Evolutionary conservation across 2,113 vertebrate species (phyloP).

Genomic region (Eretmochelys imbricata): DNA sequence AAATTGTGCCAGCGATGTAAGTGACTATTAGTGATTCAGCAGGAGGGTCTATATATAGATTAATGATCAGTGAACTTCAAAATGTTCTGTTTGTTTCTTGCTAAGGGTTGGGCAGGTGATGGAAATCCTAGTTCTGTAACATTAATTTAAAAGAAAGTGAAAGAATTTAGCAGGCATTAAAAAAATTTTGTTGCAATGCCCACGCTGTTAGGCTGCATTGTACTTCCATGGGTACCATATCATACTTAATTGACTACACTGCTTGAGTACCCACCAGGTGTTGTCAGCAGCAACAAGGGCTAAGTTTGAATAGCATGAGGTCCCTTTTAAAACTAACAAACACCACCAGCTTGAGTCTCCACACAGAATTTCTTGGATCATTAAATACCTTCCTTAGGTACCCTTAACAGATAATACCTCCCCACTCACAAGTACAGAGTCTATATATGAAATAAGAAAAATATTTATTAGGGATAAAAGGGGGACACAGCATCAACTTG

Average conservation of each 20-base stretch:
- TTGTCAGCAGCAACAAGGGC: neutral
- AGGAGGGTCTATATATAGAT: neutral
- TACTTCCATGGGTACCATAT: neutral
- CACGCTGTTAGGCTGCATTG: neutral
- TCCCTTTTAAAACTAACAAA: accelerated
- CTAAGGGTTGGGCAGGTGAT: neutral
- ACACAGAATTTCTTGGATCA: neutral
- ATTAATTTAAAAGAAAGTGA: neutral
- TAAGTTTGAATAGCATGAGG: neutral
- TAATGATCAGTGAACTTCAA: neutral
- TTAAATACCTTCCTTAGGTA: neutral
- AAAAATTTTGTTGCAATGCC: neutral
- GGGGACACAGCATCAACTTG: neutral
- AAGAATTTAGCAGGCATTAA: neutral
- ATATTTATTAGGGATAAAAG: neutral
- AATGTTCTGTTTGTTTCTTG: neutral
- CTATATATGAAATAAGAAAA: neutral
- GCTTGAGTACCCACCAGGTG: neutral
- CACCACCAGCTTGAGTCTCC: neutral
- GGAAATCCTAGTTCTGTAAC: neutral
- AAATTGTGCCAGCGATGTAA: neutral
- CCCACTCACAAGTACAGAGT: accelerated
- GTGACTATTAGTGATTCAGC: neutral
- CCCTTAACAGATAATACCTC: neutral
- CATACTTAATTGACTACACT: accelerated